Base-by-base conservation (phyloP, 1,140 invertebrate genomes). In the Copidosoma floridanum region DNA sequence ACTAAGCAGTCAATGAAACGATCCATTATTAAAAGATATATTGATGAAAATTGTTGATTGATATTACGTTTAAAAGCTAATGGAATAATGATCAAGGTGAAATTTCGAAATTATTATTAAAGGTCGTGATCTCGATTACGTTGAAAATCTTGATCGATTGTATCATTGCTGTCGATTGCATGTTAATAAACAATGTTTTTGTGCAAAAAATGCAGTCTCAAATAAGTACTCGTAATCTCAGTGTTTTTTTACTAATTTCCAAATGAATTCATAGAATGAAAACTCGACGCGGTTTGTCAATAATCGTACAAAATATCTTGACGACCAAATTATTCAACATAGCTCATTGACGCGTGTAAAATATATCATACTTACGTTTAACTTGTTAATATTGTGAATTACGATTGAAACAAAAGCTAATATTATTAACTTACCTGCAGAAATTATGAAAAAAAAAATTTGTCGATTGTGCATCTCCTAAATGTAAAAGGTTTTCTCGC, bases 371-470 rank as follows among this genome's bases (percentile, higher is more conserved):
- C n/a, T n/a, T n/a, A n/a, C n/a, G n/a, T n/a, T n/a, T n/a, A n/a
- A n/a, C 26, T 54, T 29, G 44, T 50, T 23, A 55, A 61, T 61
- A 44, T 55, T 61, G 44, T 61, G 44, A 55, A 55, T 53, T 60
- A 54, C 53, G 50, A 61, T 16, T 55, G 54, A 35, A 47, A 12
- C 41, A 35, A 61, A 32, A 32, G 12, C 29, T 8, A 32, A 32
- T 32, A 32, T 55, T 53, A 46, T 54, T 54, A 44, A 61, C 32
- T 48, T 61, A 55, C 38, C 54, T 29, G 68, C 68, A 75, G 71
- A 75, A 68, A 72, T 74, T 75, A n/a, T 32, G 29, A 72, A 74
- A 71, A 70, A 75, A 75, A 74, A 73, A n/a, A n/a, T n/a, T n/a
- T n/a, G n/a, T n/a, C n/a, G n/a, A n/a, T n/a, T 73, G 72, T 74